Evolutionary conservation across 2,888 invertebrate genomes (phyloP).

Genomic region (Cancer borealis): DNA sequence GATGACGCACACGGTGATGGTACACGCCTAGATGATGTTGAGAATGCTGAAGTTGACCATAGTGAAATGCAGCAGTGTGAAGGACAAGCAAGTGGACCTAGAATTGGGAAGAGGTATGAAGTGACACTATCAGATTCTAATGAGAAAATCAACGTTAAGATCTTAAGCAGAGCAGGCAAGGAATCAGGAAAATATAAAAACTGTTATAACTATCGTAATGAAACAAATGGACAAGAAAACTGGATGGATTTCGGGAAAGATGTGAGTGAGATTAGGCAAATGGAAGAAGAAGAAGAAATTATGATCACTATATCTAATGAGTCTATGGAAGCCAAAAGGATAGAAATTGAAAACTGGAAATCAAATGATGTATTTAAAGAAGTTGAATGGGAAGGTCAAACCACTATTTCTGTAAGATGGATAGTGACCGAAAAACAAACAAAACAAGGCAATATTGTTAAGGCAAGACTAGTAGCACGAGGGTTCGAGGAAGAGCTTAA

Average conservation of each 20-base stretch:
- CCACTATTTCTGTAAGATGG: background rate
- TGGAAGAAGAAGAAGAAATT: background rate
- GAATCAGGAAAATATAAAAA: too few relatives aligned
- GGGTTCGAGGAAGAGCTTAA: background rate
- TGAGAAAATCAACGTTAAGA: too few relatives aligned
- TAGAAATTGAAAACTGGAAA: background rate
- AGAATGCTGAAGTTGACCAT: background rate
- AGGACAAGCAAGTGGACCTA: too few relatives aligned
- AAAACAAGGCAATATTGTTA: background rate
- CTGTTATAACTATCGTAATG: too few relatives aligned
- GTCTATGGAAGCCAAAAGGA: background rate
- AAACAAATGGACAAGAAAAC: too few relatives aligned
- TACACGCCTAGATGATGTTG: too few relatives aligned
- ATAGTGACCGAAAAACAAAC: background rate
- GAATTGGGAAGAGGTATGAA: too few relatives aligned
- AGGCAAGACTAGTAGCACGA: background rate
- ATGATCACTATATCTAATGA: constrained; percentile 5
- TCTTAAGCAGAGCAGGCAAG: too few relatives aligned
- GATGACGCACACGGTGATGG: too few relatives aligned
- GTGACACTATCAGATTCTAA: too few relatives aligned
- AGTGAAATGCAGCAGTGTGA: background rate
- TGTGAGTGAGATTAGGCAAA: background rate
- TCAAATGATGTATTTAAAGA: constrained; percentile 22
- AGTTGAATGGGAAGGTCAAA: background rate
- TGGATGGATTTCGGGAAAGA: constrained; percentile 43